These are phyloP conservation scores for Volucella inflata DNA, from an alignment of 2,888 invertebrate species.

Conservation along the genomic window DNA sequence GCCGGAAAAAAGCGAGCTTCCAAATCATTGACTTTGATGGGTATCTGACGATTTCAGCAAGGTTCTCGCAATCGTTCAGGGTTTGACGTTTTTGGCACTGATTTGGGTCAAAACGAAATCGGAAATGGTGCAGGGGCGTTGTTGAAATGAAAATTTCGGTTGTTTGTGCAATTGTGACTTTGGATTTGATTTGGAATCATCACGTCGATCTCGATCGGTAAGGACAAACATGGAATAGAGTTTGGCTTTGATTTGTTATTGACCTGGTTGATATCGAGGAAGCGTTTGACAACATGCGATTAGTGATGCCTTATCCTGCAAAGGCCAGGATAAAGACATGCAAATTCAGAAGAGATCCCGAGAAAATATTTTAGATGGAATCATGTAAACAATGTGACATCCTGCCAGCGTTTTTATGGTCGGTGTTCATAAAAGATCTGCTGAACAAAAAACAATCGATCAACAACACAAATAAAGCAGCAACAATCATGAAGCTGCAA, in stretches of 20 bases:
- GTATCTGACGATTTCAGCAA: slow-evolving; percentile 31
- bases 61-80: slow-evolving; percentile 15
- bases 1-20: slow-evolving; percentile 23
- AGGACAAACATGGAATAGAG: neutral
- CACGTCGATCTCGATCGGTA: neutral
- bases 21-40: slow-evolving; percentile 33
- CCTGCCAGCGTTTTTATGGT: no score
- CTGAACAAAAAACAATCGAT: no score
- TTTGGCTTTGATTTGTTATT: neutral
- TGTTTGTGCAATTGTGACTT: slow-evolving; percentile 16
- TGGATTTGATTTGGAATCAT: slow-evolving; percentile 17
- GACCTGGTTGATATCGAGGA: no score
- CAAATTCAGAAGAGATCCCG: no score
- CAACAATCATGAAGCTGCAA: no score
- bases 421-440: no score
- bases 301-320: no score
- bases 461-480: no score
- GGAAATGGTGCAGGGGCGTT: neutral
- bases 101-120: slow-evolving; percentile 29
- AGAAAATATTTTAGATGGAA: no score
- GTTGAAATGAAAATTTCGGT: slow-evolving; percentile 26
- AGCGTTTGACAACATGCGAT: no score
- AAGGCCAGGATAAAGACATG: no score
- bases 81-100: slow-evolving; percentile 6
- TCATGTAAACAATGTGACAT: no score